A percentile compares a stretch with the other conserved stretches of the same genome.
Conservation (phyloP, 2,888 invertebrate genomes). For the Galerucella pusilla region DNA sequence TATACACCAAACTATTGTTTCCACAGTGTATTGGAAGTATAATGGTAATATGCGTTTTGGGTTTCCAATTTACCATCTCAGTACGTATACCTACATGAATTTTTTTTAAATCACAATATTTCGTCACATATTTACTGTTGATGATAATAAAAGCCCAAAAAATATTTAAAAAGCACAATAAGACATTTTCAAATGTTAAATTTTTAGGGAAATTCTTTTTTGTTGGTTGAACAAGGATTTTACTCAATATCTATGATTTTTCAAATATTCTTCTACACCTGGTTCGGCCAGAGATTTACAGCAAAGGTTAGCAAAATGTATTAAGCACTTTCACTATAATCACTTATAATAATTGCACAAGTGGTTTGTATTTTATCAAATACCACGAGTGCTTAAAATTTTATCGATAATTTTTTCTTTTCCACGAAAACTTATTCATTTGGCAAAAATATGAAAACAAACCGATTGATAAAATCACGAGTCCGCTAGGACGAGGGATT, state of each 20-base stretch:
- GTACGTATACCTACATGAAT: conserved; percentile 4
- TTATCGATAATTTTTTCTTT: too few species aligned
- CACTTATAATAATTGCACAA: too few species aligned
- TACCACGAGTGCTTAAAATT: too few species aligned
- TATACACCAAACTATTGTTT: conserved; percentile 17
- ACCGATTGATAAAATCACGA: too few species aligned
- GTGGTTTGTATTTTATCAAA: too few species aligned
- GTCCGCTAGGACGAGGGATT: too few species aligned
- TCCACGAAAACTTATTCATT: too few species aligned
- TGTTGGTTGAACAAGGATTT: not conserved
- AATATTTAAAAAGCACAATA: not conserved
- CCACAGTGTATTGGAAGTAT: conserved; percentile 19
- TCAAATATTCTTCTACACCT: conserved; percentile 19
- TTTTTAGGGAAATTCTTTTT: not conserved
- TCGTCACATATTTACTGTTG: too few species aligned
- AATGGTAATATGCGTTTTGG: conserved; percentile 4
- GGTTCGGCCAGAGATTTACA: conserved; percentile 19
- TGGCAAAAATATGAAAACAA: too few species aligned
- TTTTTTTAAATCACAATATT: too few species aligned
- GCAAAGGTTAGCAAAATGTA: not conserved
- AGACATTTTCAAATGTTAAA: not conserved
- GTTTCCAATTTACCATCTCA: conserved; percentile 10
- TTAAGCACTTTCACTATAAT: too few species aligned
- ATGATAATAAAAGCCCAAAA: not conserved
- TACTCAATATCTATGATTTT: conserved; percentile 2